Evolutionary conservation across 2,888 invertebrate genomes (phyloP).

Genomic region (Melipona bicolor): DNA sequence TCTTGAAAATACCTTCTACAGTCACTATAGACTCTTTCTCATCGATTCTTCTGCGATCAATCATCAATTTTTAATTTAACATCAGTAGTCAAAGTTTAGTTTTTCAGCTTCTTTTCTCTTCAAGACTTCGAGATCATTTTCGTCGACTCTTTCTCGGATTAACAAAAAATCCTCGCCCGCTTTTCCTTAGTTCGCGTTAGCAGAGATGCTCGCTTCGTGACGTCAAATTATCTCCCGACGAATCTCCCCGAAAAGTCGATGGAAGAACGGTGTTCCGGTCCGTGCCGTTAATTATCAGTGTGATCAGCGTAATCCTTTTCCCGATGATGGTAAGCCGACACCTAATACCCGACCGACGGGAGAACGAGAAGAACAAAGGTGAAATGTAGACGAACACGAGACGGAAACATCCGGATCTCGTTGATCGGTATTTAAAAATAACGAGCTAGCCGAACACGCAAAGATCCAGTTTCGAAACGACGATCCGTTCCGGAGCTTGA

Average conservation of each 20-base stretch:
- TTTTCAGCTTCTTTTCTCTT: no score
- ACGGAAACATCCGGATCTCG: constrained; percentile 33
- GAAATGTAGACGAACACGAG: background rate
- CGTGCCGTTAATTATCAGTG: constrained; percentile 54
- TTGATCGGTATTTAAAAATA: constrained; percentile 70
- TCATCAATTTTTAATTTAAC: no score
- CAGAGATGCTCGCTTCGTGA: no score
- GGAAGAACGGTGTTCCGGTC: constrained; percentile 25
- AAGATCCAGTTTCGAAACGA: constrained; percentile 51
- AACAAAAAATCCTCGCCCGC: no score
- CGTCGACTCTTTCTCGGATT: no score
- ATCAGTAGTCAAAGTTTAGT: no score
- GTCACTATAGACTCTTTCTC: no score
- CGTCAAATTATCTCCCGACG: background rate
- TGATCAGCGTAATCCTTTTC: constrained; percentile 56
- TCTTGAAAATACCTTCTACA: no score
- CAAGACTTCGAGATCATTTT: no score
- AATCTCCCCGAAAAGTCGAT: background rate
- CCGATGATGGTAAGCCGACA: constrained; percentile 53
- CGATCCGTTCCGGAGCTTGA: constrained; percentile 37
- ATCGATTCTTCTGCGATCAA: no score
- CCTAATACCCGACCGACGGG: background rate
- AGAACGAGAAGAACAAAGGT: constrained; percentile 12
- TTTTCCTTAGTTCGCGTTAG: no score
- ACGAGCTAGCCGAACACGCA: constrained; percentile 49